These are phyloP conservation scores for Campylorhamphus procurvoides DNA, from an alignment of 2,113 vertebrate species.

Conservation along the genomic window DNA sequence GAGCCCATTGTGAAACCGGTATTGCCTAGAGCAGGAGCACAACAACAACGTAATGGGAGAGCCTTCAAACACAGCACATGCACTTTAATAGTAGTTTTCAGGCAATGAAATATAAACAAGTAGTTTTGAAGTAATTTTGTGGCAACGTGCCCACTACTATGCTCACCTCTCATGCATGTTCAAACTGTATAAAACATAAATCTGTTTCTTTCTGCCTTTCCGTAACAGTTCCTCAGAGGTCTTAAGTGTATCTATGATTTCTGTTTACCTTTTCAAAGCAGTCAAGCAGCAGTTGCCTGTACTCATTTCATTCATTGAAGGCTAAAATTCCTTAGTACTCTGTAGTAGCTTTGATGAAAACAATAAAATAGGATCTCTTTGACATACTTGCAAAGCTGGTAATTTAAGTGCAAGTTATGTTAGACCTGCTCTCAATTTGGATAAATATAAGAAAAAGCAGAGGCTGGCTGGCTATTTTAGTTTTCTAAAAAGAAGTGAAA, in stretches of 20 bases:
- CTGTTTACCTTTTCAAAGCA: background rate
- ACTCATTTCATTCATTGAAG: background rate
- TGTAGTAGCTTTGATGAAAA: background rate
- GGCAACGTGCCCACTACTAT: background rate
- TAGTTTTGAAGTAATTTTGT: background rate
- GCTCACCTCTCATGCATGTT: background rate
- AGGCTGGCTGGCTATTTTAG: background rate
- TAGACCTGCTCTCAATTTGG: background rate
- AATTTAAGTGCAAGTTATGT: background rate
- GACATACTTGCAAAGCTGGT: background rate
- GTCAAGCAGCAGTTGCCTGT: background rate
- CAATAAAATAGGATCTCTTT: background rate
- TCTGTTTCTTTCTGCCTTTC: background rate
- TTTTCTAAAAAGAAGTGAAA: background rate
- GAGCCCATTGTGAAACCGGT: slow-evolving; percentile 57
- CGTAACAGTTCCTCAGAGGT: background rate
- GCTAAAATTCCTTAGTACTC: background rate
- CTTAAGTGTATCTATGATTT: background rate
- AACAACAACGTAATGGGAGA: background rate
- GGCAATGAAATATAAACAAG: background rate
- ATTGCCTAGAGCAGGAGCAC: slow-evolving; percentile 15
- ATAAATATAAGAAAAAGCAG: background rate
- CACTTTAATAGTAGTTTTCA: background rate
- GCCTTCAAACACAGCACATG: background rate
- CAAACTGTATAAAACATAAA: background rate